A percentile compares a stretch with the other conserved stretches of the same genome.
Evolutionary conservation across 2,888 invertebrate genomes (phyloP).

Genomic region (Priapulus caudatus): DNA sequence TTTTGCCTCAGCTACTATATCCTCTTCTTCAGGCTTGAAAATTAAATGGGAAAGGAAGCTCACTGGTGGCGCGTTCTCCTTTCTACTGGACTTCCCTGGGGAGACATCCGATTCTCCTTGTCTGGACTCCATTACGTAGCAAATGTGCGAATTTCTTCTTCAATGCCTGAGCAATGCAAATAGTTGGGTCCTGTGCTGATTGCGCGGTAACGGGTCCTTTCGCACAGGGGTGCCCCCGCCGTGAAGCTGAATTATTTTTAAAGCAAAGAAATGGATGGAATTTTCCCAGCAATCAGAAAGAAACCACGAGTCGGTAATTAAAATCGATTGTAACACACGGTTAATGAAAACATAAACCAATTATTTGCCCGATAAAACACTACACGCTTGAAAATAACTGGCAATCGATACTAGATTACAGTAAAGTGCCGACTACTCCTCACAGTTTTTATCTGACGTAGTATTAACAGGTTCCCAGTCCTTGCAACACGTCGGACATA

Average conservation of each 20-base stretch:
- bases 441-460: slow-evolving; percentile 31
- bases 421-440: too few species aligned
- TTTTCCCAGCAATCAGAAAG: too few species aligned
- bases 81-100: slow-evolving; percentile 21
- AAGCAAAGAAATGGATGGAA: background rate
- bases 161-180: background rate
- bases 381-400: too few species aligned
- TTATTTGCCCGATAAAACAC: too few species aligned
- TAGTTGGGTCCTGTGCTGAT: background rate
- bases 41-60: too few species aligned
- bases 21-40: too few species aligned
- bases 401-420: too few species aligned
- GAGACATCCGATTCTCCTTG: slow-evolving; percentile 18
- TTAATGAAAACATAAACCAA: too few species aligned
- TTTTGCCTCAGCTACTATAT: too few species aligned
- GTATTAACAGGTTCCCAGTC: slow-evolving; percentile 30
- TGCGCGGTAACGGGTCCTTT: slow-evolving; percentile 19
- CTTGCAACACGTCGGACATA: slow-evolving; percentile 31
- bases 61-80: background rate
- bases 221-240: background rate
- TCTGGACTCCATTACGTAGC: slow-evolving; percentile 25
- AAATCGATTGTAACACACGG: too few species aligned
- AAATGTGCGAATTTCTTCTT: slow-evolving; percentile 14
- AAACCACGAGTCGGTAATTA: too few species aligned
- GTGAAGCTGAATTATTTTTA: background rate